phyloP scores from a whole-genome alignment of 1,140 invertebrate genomes.

The Tetragonula clypearis region DNA sequence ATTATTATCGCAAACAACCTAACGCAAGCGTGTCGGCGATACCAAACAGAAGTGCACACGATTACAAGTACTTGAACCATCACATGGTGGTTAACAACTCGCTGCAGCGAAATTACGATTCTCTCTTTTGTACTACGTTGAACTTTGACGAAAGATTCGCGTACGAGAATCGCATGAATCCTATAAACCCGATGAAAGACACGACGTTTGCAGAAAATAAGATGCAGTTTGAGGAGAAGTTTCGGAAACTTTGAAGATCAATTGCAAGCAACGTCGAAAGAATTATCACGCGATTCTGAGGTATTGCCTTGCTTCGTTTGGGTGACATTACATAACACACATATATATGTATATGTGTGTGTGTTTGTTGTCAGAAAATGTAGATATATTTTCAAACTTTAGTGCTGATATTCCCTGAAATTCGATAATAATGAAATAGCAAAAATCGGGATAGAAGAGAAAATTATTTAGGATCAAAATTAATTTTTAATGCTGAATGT shows the following conservation, averaged over 20 bases:
- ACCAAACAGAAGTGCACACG: not conserved
- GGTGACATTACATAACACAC: not conserved
- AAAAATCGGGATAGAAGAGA: not conserved
- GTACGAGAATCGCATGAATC: not conserved
- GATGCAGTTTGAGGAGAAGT: not conserved
- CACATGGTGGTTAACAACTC: not conserved
- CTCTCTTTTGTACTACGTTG: not conserved
- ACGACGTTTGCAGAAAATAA: too few relatives aligned
- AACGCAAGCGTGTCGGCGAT: not conserved
- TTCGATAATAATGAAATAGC: not conserved
- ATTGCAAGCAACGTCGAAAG: not conserved
- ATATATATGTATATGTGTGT: too few relatives aligned
- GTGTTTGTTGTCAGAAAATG: not conserved
- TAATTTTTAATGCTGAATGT: not conserved
- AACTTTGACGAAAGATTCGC: not conserved
- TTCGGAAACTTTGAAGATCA: not conserved
- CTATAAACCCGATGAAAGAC: not conserved
- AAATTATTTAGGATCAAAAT: not conserved
- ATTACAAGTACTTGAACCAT: not conserved
- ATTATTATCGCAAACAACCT: too few relatives aligned
- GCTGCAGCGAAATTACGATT: not conserved
- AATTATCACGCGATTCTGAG: too few relatives aligned
- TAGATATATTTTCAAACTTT: too few relatives aligned
- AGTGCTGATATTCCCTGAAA: not conserved
- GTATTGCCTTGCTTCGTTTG: constrained; percentile 7